Evolutionary conservation across 1,140 invertebrate species (phyloP).

Genomic region (Meloidogyne exigua): DNA sequence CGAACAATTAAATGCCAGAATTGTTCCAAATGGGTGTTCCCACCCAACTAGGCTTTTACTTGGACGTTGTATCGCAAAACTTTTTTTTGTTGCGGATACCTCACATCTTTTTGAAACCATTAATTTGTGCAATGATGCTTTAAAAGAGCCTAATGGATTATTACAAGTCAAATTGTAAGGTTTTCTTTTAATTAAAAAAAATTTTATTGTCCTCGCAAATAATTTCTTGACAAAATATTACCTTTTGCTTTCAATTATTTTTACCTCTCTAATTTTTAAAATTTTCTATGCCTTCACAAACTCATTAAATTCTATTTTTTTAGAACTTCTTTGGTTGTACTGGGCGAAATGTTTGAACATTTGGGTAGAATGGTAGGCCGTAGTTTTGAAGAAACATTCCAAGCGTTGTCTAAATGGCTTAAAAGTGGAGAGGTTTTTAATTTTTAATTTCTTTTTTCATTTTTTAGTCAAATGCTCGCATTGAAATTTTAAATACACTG

Average conservation of each 20-base stretch:
- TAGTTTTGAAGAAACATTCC: constrained; percentile 94
- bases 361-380: constrained; percentile 95
- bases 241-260: too few relatives aligned
- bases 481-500: constrained; percentile 92
- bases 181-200: constrained; percentile 49
- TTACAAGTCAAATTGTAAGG: constrained; percentile 87
- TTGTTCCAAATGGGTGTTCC: constrained; percentile 78
- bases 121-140: constrained; percentile 94
- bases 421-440: constrained; percentile 79
- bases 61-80: constrained; percentile 80
- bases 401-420: constrained; percentile 83
- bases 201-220: background rate
- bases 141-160: constrained; percentile 93
- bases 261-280: too few relatives aligned
- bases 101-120: constrained; percentile 94
- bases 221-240: background rate
- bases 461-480: constrained; percentile 79
- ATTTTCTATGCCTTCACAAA: too few relatives aligned
- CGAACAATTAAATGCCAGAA: constrained; percentile 82
- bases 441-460: background rate
- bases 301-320: constrained; percentile 54
- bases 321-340: constrained; percentile 90
- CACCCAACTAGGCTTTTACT: constrained; percentile 88
- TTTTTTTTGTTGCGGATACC: constrained; percentile 95
- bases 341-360: constrained; percentile 95